Evolutionary conservation across 2,797 vertebrate genomes (phyloP).

Genomic region (Rhinella marina): DNA sequence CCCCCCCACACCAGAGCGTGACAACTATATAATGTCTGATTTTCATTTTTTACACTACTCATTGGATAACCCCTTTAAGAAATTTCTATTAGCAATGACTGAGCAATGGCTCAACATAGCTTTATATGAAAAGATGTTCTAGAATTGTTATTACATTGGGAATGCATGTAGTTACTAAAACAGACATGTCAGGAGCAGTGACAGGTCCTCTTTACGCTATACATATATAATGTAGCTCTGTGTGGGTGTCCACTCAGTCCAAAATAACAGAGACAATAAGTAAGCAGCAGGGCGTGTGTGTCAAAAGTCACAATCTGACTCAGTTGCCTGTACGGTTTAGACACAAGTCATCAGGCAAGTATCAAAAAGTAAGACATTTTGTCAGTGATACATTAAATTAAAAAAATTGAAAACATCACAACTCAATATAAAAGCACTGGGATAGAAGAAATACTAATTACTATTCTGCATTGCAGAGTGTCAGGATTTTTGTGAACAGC

Average conservation of each 20-base stretch:
- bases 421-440: background rate
- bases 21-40: no score
- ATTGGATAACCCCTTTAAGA: no score
- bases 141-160: no score
- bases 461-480: background rate
- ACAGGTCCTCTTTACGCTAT: no score
- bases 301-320: background rate
- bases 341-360: background rate
- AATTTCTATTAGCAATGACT: no score
- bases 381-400: background rate
- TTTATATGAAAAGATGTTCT: no score
- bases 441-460: background rate
- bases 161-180: no score
- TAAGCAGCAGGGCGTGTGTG: background rate
- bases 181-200: no score
- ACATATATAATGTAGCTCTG: background rate
- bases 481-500: slow-evolving; percentile 17
- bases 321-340: background rate
- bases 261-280: background rate
- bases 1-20: no score
- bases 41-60: no score
- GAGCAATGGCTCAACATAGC: no score
- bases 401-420: background rate
- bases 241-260: background rate
- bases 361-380: background rate